Conservation (phyloP, 2,797 vertebrate species). For the Bovichtus variegatus region DNA sequence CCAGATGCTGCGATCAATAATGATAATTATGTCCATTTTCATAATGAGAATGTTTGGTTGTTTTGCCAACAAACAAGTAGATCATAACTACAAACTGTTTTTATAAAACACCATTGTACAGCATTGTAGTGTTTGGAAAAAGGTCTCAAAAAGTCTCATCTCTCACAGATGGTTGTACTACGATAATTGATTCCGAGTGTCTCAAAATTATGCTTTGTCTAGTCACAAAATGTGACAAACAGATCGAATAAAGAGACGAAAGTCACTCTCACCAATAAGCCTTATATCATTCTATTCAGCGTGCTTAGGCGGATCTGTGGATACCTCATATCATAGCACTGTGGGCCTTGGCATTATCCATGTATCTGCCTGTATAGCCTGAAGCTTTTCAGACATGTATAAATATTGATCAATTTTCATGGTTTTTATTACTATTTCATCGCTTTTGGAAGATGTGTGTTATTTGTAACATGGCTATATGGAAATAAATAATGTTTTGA, state of each 20-base stretch:
- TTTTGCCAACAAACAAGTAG: background rate
- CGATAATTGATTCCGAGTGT: background rate
- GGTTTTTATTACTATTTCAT: too few species aligned
- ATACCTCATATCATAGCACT: background rate
- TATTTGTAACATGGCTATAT: background rate
- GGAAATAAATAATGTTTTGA: too few species aligned
- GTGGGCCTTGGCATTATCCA: too few species aligned
- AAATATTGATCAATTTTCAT: too few species aligned
- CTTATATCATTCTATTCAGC: background rate
- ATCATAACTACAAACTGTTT: background rate
- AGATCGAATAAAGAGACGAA: background rate
- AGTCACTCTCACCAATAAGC: background rate
- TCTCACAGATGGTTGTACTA: background rate
- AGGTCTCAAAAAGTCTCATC: background rate
- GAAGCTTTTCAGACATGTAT: too few species aligned
- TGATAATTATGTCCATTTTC: slow-evolving; percentile 23
- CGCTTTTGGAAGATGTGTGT: background rate
- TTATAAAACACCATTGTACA: background rate
- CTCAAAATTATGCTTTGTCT: background rate
- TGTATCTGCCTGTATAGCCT: too few species aligned
- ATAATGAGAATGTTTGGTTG: slow-evolving; percentile 3
- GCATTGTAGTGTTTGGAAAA: background rate
- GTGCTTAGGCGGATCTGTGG: background rate
- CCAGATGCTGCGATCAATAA: slow-evolving; percentile 39
- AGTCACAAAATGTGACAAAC: background rate